Base-by-base conservation (phyloP, 64 coral and sea anemone species). In the Catalaphyllia jardinei region DNA sequence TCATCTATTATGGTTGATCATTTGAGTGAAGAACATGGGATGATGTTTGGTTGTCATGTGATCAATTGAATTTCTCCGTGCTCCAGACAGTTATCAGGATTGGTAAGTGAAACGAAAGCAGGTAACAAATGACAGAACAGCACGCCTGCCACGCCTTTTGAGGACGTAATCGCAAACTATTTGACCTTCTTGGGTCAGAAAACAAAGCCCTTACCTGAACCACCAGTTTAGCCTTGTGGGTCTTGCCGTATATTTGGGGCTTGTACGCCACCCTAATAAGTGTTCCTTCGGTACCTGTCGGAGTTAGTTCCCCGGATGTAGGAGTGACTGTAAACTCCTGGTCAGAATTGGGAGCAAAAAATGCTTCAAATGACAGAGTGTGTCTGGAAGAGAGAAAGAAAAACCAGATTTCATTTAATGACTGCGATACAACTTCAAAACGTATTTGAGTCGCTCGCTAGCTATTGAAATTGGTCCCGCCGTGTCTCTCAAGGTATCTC, bases 161-260 rank as follows among this genome's bases (percentile, higher is more conserved):
- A 57, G 54, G 11, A 57, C 54, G 1, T 14, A 57, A 57, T 16
- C 54, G 54, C 54, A 57, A 14, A 57, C 54, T 16, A 3, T 24
- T 67, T 38, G 52, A 62, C 27, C 22, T 27, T 14, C 50, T 60
- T 20, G 13, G 19, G 19, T 46, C 42, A 46, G 42, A 46, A 46
- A 46, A 46, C 42, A 46, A 46, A 46, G 7, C 20, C 19, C 49
- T 86, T 89, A 94, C 96, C 93, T 99, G 96, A 38, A 99, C 85
- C 38, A 99, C 91, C n/a, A 99, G 91, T 65, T 99, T 99, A 29
- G 91, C 96, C 29, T 86, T 91, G 64, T 99, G 93, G 15, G 91
- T 99, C 64, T 93, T 99, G 71, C 96, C 96, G 83, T 99, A 99
- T 52, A 95, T 79, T 17, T 88, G 76, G 18, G 96, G 96, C 33